Conservation (phyloP, 2,797 vertebrate genomes). For the Valencia hispanica region DNA sequence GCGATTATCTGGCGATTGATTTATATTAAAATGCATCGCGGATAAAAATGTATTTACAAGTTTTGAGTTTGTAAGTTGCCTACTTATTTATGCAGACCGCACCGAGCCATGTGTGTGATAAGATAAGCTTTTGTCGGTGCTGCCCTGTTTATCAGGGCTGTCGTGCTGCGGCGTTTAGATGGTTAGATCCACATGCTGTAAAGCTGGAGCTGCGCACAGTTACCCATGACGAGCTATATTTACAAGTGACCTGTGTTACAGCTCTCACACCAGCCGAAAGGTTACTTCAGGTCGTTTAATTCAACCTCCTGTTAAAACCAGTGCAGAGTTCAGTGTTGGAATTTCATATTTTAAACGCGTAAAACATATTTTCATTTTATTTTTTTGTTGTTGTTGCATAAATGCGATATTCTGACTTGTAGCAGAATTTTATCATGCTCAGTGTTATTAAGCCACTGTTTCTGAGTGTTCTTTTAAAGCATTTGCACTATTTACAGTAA, state of each 20-base stretch:
- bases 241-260: background rate
- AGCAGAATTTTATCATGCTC: background rate
- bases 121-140: background rate
- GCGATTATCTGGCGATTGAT: slow-evolving; percentile 10
- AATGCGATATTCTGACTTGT: background rate
- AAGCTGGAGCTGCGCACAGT: background rate
- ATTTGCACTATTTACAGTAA: background rate
- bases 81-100: background rate
- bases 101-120: background rate
- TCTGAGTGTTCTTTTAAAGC: too few species aligned
- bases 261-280: background rate
- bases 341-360: background rate
- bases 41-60: background rate
- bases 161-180: background rate
- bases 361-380: background rate
- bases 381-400: background rate
- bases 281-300: background rate
- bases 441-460: background rate
- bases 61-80: background rate
- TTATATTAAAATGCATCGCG: background rate
- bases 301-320: background rate
- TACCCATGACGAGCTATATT: background rate
- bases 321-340: background rate
- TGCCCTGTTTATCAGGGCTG: background rate
- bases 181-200: background rate